Evolutionary conservation across 2,113 vertebrate genomes (phyloP).

Genomic region (Limnothrissa miodon): DNA sequence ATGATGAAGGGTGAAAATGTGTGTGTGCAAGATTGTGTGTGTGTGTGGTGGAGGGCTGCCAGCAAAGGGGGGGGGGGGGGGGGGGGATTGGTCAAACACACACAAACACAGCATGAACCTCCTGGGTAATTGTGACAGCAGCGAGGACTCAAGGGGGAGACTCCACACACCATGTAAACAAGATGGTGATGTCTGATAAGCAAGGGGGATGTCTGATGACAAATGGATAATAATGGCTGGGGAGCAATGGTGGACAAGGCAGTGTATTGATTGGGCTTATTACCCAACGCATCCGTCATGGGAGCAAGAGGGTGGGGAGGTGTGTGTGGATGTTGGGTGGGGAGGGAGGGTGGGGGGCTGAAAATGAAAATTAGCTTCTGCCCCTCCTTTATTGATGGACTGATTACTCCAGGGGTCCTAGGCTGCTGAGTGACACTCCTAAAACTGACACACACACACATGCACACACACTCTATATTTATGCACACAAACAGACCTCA

Average conservation of each 20-base stretch:
- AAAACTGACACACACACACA: constrained; percentile 27
- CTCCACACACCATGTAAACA: constrained; percentile 59
- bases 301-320: constrained; percentile 44
- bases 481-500: constrained; percentile 22
- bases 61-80: background rate
- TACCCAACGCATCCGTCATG: constrained; percentile 75
- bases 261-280: constrained; percentile 80
- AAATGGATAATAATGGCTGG: constrained; percentile 63
- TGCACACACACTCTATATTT: constrained; percentile 30
- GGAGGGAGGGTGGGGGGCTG: constrained; percentile 29
- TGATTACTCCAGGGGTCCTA: constrained; percentile 71
- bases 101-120: background rate
- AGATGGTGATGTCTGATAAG: constrained; percentile 69
- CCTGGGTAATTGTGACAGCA: constrained; percentile 44
- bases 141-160: constrained; percentile 35
- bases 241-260: constrained; percentile 55
- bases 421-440: constrained; percentile 24
- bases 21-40: constrained; percentile 36
- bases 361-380: constrained; percentile 68
- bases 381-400: constrained; percentile 66
- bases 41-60: constrained; percentile 31
- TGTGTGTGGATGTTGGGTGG: constrained; percentile 27
- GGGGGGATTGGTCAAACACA: background rate
- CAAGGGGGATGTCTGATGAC: constrained; percentile 65
- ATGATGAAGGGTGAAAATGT: constrained; percentile 22